A percentile compares a stretch with the other conserved stretches of the same genome.
Conservation (phyloP, 2,797 vertebrate genomes). For the Alectoris magna region DNA sequence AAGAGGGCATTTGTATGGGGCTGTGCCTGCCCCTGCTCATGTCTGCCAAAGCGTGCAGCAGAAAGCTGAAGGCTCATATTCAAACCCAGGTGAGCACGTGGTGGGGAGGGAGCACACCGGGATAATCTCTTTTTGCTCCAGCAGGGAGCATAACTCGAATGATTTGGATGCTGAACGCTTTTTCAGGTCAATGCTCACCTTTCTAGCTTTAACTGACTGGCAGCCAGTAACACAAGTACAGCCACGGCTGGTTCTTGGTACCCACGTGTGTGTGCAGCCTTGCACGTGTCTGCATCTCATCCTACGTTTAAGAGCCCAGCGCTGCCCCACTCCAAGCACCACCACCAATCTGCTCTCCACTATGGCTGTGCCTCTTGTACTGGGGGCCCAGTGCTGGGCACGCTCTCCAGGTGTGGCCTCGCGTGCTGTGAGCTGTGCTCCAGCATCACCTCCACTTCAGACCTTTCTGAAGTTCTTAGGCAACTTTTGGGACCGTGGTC, state of each 20-base stretch:
- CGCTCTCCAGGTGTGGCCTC: background rate
- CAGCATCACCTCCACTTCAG: background rate
- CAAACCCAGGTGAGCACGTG: background rate
- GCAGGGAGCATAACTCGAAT: background rate
- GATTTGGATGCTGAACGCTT: background rate
- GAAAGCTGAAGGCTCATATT: background rate
- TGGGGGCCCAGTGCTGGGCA: background rate
- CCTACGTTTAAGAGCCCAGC: background rate
- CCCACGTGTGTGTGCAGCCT: accelerated
- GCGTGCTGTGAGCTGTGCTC: background rate
- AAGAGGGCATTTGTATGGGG: accelerated
- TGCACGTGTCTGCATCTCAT: background rate
- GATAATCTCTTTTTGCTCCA: slow-evolving; percentile 27
- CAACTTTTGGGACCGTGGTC: background rate
- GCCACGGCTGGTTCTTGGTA: background rate
- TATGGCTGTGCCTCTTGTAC: background rate
- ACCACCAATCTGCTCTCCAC: background rate
- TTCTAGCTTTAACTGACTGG: background rate
- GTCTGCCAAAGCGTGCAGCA: background rate
- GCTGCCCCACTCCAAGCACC: background rate
- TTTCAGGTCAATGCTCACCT: background rate
- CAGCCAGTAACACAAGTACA: background rate
- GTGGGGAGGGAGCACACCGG: background rate
- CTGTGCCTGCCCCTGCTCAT: background rate
- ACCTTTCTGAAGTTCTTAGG: background rate